Percentiles rank a stretch among this genome's conserved stretches.
Conservation (phyloP, 2,888 invertebrate genomes). For the Dasypogon diadema region DNA sequence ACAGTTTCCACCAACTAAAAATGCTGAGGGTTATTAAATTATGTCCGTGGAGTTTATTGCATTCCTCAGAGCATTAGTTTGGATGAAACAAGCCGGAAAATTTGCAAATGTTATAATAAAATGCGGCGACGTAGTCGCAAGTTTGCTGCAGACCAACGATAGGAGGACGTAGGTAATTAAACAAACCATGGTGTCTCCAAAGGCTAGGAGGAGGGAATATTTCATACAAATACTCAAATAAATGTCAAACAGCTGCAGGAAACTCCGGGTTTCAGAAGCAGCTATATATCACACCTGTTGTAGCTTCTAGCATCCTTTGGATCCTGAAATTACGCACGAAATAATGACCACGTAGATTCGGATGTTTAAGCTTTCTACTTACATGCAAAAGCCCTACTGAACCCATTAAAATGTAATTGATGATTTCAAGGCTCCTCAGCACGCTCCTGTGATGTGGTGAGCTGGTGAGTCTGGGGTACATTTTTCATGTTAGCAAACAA, state of each 20-base stretch:
- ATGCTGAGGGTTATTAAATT: constrained; percentile 49
- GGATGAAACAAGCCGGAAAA: constrained; percentile 17
- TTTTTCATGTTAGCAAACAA: constrained; percentile 45
- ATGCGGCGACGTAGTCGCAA: neutral
- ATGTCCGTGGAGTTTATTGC: constrained; percentile 17
- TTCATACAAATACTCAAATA: constrained; percentile 20
- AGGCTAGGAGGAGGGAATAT: neutral
- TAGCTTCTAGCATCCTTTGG: constrained; percentile 34
- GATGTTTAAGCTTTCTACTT: constrained; percentile 28
- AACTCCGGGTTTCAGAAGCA: neutral
- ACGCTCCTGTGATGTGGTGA: constrained; percentile 35
- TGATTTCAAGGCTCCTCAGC: constrained; percentile 34
- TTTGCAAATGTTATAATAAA: constrained; percentile 29
- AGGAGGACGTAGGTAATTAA: constrained; percentile 1
- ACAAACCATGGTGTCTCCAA: constrained; percentile 13
- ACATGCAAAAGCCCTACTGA: constrained; percentile 39
- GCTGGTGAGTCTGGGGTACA: constrained; percentile 26
- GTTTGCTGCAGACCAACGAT: neutral
- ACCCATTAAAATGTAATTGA: constrained; percentile 49
- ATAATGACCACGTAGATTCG: constrained; percentile 48
- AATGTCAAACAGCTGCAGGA: constrained; percentile 38
- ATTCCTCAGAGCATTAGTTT: constrained; percentile 3
- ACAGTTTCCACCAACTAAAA: constrained; percentile 1
- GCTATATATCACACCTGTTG: constrained; percentile 47
- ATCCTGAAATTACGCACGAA: constrained; percentile 40